A percentile compares a stretch with the other conserved stretches of the same genome.
Evolutionary conservation across 2,888 invertebrate genomes (phyloP).

Genomic region (Willowsia nigromaculata): DNA sequence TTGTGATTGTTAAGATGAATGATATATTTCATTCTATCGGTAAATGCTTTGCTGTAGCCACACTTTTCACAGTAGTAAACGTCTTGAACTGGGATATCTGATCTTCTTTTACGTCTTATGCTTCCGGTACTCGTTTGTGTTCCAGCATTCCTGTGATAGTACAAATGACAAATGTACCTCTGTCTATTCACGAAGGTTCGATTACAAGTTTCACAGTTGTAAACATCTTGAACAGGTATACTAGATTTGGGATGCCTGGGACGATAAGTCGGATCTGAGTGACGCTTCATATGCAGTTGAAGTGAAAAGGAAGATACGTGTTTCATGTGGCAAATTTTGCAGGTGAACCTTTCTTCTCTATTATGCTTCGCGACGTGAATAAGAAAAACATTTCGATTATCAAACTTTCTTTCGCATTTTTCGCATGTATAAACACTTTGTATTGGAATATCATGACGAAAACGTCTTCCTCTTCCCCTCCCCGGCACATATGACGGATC

Average conservation of each 20-base stretch:
- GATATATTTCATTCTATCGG: slow-evolving; percentile 30
- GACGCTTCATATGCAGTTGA: neutral
- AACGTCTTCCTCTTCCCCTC: neutral
- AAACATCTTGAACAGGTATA: slow-evolving; percentile 48
- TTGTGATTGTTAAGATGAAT: slow-evolving; percentile 39
- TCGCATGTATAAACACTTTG: slow-evolving; percentile 37
- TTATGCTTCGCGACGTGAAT: too few species aligned
- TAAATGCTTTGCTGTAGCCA: neutral
- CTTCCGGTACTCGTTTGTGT: neutral
- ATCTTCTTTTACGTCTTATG: neutral
- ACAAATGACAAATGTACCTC: slow-evolving; percentile 8
- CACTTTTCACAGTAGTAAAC: slow-evolving; percentile 46
- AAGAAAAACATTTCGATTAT: neutral
- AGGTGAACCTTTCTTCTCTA: neutral
- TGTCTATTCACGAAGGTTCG: neutral
- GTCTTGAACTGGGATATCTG: slow-evolving; percentile 49
- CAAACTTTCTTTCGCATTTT: neutral
- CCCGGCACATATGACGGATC: neutral
- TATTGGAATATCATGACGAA: neutral
- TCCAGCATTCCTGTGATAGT: neutral
- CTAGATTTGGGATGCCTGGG: neutral
- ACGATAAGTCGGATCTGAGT: neutral
- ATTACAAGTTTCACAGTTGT: slow-evolving; percentile 19
- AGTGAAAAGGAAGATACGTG: neutral
- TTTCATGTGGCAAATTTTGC: neutral